A percentile compares a stretch with the other conserved stretches of the same genome.
Evolutionary conservation across 2,113 vertebrate genomes (phyloP).

Genomic region (Chloroceryle aenea): DNA sequence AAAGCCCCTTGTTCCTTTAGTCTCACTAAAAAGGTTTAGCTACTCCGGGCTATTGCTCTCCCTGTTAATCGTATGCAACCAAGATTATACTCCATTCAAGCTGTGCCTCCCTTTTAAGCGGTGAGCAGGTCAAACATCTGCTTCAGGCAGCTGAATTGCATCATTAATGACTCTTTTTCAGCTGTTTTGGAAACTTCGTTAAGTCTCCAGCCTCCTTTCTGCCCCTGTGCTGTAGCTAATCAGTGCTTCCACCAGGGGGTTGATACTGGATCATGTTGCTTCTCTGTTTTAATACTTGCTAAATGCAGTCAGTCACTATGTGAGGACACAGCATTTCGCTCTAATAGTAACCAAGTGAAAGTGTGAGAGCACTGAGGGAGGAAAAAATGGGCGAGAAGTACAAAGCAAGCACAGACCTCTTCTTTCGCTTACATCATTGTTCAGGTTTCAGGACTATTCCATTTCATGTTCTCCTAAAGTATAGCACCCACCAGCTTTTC

Average conservation of each 20-base stretch:
- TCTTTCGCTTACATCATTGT: background rate
- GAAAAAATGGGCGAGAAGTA: background rate
- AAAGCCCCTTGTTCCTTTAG: background rate
- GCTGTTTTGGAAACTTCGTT: background rate
- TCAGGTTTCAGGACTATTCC: background rate
- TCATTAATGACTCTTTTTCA: background rate
- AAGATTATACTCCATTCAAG: background rate
- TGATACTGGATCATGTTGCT: background rate
- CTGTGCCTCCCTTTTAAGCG: background rate
- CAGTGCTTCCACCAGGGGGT: background rate
- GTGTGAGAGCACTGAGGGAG: background rate
- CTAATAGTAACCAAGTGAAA: background rate
- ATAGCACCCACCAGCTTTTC: background rate
- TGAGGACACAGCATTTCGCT: background rate
- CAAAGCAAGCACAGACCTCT: background rate
- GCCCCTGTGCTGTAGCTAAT: background rate
- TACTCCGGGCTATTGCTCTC: background rate
- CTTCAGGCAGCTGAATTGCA: constrained; percentile 7
- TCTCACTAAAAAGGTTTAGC: background rate
- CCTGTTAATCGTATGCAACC: background rate
- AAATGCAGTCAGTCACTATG: background rate
- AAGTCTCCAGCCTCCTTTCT: background rate
- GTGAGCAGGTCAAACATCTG: constrained; percentile 51
- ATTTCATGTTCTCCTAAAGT: background rate
- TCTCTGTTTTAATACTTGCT: background rate